Evolutionary conservation across 2,797 vertebrate species (phyloP).

Genomic region (Gymnothorax reevesii): DNA sequence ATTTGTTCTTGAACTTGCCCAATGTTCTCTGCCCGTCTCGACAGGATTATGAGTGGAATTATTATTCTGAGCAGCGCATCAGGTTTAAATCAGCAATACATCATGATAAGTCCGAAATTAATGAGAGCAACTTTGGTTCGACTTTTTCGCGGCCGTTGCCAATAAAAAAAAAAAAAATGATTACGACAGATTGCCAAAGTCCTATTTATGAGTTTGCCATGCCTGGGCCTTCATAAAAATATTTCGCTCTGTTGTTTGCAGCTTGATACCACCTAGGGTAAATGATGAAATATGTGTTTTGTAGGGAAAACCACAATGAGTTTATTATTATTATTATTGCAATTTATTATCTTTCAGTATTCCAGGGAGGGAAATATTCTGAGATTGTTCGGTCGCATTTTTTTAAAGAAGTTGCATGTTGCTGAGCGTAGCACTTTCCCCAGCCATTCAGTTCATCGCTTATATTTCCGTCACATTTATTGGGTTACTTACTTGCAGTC

Average conservation of each 20-base stretch:
- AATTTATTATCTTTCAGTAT: not conserved
- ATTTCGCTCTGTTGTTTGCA: not conserved
- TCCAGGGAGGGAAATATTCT: not conserved
- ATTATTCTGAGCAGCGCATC: not conserved
- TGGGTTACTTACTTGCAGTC: constrained; percentile 1
- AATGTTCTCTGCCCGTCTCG: not conserved
- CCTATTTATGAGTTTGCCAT: not conserved
- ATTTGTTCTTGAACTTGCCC: not conserved
- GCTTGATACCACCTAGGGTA: not conserved
- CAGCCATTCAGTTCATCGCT: not conserved
- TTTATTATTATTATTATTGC: not conserved
- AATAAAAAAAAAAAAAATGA: not conserved
- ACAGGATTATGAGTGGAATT: not conserved
- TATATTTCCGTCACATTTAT: constrained; percentile 8
- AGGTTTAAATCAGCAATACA: not conserved
- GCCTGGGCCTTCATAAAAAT: not conserved
- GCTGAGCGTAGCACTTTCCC: not conserved
- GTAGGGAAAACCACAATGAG: not conserved
- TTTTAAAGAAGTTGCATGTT: not conserved
- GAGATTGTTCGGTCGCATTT: not conserved
- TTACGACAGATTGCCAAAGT: not conserved
- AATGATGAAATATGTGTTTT: not conserved
- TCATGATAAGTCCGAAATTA: not conserved
- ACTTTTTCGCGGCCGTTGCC: not conserved
- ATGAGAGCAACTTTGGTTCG: not conserved